Evolutionary conservation across 64 coral and sea anemone genomes (phyloP).

Genomic region (Dendronephthya gigantea): DNA sequence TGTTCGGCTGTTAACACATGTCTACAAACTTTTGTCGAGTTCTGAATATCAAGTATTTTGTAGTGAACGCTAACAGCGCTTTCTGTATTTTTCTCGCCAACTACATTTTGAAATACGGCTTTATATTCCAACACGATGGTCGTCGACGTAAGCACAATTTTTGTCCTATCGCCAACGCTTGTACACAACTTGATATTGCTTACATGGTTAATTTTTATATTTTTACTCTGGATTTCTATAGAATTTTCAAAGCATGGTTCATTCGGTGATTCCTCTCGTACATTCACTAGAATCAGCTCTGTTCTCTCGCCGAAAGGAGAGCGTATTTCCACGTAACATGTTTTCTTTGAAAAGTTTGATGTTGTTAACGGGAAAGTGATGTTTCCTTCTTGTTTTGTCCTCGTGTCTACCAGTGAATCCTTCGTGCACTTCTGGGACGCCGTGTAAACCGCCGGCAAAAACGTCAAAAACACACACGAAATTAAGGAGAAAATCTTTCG

Average conservation of each 20-base stretch:
- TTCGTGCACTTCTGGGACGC: background rate
- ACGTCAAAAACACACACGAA: background rate
- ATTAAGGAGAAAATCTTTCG: background rate
- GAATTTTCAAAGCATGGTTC: background rate
- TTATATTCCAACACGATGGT: background rate
- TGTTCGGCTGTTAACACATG: background rate
- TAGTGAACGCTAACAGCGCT: background rate
- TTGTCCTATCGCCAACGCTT: background rate
- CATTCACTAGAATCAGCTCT: background rate
- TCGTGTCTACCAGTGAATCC: background rate
- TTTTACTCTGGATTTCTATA: background rate
- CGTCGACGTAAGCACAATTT: background rate
- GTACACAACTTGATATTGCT: background rate
- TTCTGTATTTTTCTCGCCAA: background rate
- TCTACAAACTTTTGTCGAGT: background rate
- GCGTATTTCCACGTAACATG: background rate
- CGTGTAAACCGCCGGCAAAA: background rate
- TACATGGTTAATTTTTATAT: background rate
- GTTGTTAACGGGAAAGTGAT: background rate
- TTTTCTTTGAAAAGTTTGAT: background rate
- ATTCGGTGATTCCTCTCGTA: background rate
- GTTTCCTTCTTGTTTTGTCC: background rate
- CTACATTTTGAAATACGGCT: background rate
- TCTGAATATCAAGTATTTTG: background rate
- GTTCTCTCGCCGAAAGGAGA: background rate